These are phyloP conservation scores for Donacobius atricapilla DNA, from an alignment of 2,113 vertebrate species.

Conservation along the genomic window DNA sequence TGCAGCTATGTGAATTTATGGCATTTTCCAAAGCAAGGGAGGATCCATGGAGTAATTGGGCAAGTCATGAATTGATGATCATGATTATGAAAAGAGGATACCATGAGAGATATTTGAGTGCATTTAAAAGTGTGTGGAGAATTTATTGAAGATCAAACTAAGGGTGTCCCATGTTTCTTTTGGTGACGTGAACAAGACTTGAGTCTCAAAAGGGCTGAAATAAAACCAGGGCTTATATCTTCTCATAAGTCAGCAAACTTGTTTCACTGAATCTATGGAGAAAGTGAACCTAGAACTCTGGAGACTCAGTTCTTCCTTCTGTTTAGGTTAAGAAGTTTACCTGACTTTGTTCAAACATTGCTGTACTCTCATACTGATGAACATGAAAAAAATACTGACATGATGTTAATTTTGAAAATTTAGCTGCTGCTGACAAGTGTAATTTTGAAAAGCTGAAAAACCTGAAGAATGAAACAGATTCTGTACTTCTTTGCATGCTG, in stretches of 20 bases:
- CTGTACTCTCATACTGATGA: neutral
- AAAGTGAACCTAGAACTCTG: neutral
- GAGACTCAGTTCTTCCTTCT: neutral
- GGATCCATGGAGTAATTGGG: neutral
- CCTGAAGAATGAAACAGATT: neutral
- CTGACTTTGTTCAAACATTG: neutral
- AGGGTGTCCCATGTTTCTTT: neutral
- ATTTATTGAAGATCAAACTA: neutral
- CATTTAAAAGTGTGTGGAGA: neutral
- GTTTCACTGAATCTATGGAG: neutral
- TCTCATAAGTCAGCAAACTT: neutral
- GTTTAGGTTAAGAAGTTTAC: neutral
- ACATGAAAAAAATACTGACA: neutral
- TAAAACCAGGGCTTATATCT: neutral
- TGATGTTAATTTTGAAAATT: neutral
- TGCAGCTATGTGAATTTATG: neutral
- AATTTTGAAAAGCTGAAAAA: neutral
- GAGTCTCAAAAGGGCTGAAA: neutral
- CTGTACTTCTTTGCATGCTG: neutral
- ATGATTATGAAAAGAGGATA: neutral
- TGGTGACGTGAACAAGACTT: neutral
- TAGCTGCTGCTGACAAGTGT: neutral
- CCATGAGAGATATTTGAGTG: neutral
- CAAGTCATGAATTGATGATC: neutral
- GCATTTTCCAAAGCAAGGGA: neutral